Evolutionary conservation across 2,888 invertebrate species (phyloP).

Genomic region (Epinotia nisella): DNA sequence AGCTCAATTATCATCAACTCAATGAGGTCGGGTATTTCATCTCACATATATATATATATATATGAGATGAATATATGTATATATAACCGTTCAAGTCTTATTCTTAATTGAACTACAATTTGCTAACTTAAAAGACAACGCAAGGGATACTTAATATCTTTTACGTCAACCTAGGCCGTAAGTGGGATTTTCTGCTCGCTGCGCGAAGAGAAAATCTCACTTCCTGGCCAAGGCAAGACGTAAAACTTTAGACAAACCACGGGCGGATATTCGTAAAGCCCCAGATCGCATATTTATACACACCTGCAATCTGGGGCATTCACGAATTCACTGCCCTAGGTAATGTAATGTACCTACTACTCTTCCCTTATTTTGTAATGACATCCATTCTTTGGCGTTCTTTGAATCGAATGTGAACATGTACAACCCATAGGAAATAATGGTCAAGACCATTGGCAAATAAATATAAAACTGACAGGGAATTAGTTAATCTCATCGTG

Average conservation of each 20-base stretch:
- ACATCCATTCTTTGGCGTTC: neutral
- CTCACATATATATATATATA: too few relatives aligned
- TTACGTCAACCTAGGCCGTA: too few relatives aligned
- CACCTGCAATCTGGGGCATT: too few relatives aligned
- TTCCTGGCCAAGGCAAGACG: too few relatives aligned
- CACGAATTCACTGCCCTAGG: too few relatives aligned
- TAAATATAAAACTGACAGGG: constrained; percentile 32
- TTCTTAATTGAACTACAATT: neutral
- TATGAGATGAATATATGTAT: too few relatives aligned
- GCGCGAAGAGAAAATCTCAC: too few relatives aligned
- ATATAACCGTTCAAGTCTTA: neutral
- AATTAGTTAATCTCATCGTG: constrained; percentile 31
- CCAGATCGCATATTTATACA: too few relatives aligned
- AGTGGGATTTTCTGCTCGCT: too few relatives aligned
- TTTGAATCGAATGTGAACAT: constrained; percentile 11
- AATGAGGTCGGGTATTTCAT: neutral
- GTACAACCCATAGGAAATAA: constrained; percentile 28
- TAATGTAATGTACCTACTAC: too few relatives aligned
- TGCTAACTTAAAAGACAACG: neutral
- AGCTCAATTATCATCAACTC: neutral
- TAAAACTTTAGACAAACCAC: too few relatives aligned
- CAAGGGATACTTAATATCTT: neutral
- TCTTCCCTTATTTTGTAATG: neutral
- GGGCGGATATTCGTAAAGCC: too few relatives aligned
- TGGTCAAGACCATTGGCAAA: constrained; percentile 23